Conservation (phyloP, 2,797 vertebrate species). For the Brotogeris chrysoptera region DNA sequence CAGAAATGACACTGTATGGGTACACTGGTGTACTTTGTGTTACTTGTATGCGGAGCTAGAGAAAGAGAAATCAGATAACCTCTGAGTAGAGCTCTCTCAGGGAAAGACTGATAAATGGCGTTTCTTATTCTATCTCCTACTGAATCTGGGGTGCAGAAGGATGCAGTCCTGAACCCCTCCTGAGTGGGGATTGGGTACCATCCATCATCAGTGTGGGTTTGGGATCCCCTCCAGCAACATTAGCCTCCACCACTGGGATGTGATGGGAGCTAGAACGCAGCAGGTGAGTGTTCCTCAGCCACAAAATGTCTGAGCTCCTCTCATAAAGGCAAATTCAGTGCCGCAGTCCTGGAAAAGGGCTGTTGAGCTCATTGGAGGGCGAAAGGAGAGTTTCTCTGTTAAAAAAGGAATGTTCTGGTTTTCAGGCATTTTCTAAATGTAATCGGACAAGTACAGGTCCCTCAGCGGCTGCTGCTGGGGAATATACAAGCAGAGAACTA, state of each 20-base stretch:
- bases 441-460: background rate
- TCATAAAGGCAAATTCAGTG: background rate
- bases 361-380: background rate
- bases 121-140: background rate
- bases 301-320: background rate
- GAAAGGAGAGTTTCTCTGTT: background rate
- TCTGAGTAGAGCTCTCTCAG: background rate
- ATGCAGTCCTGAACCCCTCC: background rate
- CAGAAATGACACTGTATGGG: constrained; percentile 6
- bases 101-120: background rate
- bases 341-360: accelerated
- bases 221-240: background rate
- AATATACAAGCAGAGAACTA: background rate
- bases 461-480: background rate
- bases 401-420: background rate
- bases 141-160: background rate
- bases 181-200: background rate
- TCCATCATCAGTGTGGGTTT: background rate
- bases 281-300: accelerated
- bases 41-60: background rate
- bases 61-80: background rate
- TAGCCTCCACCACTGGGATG: background rate
- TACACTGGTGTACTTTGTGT: background rate
- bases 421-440: constrained; percentile 14
- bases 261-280: background rate